Percentiles rank a stretch among this genome's conserved stretches.
These are phyloP conservation scores for Heliconius erato DNA, from an alignment of 2,888 invertebrate species.

Conservation along the genomic window DNA sequence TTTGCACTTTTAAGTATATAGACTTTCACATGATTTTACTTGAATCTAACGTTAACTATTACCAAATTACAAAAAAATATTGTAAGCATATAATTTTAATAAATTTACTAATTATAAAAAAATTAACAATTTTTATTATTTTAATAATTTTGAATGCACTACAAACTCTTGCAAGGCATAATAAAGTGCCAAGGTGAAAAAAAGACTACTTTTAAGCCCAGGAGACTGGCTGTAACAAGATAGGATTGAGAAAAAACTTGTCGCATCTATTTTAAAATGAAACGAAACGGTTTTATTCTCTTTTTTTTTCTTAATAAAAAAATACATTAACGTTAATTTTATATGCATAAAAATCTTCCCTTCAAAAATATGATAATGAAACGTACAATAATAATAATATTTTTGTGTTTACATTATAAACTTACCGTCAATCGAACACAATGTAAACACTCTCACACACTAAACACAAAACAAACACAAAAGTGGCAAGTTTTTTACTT, in stretches of 20 bases:
- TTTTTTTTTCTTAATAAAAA: slow-evolving; percentile 38
- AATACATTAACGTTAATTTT: slow-evolving; percentile 42
- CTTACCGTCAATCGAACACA: slow-evolving; percentile 4
- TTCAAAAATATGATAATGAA: neutral
- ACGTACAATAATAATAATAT: neutral
- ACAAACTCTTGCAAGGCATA: neutral
- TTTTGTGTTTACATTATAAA: neutral
- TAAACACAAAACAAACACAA: slow-evolving; percentile 24
- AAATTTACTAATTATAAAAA: neutral
- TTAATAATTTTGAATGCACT: no score
- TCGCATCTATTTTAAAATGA: slow-evolving; percentile 57
- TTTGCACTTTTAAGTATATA: slow-evolving; percentile 1
- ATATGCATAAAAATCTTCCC: neutral
- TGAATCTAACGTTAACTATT: neutral
- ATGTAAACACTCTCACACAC: slow-evolving; percentile 23
- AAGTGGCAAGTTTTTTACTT: slow-evolving; percentile 9
- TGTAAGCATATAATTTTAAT: neutral
- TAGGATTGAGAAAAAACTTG: slow-evolving; percentile 49
- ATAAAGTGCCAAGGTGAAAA: slow-evolving; percentile 51
- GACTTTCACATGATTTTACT: slow-evolving; percentile 16
- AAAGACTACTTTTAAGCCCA: slow-evolving; percentile 57
- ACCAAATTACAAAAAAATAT: neutral
- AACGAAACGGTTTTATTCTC: slow-evolving; percentile 47
- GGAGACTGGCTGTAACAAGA: slow-evolving; percentile 57
- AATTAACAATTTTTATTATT: no score